Base-by-base conservation (phyloP, 2,888 invertebrate species). In the Hydrotaea cyrtoneurina region DNA sequence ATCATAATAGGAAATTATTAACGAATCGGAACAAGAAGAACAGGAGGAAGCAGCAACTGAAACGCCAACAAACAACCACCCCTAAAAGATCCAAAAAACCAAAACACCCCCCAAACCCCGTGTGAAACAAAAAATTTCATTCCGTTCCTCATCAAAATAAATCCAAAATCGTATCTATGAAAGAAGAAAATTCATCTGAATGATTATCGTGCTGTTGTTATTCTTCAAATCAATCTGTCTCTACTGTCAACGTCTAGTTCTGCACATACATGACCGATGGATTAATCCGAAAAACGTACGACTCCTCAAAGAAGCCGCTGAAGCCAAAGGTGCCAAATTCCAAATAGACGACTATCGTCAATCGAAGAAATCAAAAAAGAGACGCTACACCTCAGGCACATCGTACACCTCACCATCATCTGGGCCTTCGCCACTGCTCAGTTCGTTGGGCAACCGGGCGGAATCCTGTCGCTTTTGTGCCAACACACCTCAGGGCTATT, bases 181-280 rank as follows among this genome's bases (percentile, higher is more conserved):
- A 19, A 39, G 31, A 77, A 77, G 50, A 77, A 77, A 69, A 15
- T 64, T 50, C 83, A 86, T 87, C 87, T 90, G 88, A 90, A 92
- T 92, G 92, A 92, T 92, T 92, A 90, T 92, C 90, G 91, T 92
- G 83, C 86, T 92, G 88, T 87, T 92, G 82, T 86, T 92, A 87
- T 90, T 92, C 86, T 91, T 92, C 80, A 91, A 91, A 91, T 92
- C 92, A 88, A 89, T 92, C 88, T 92, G 92, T 88, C 89, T 91
- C 84, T 92, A 91, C 86, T 91, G 92, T 83, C 92, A 92, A 89
- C 91, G 90, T 69, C 89, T 92, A 82, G 91, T 92, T 80, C 88
- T 92, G 86, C 87, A 88, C 86, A 87, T 92, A 87, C 91, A 92
- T 86, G 91, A 92, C 88, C 89, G 90, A 89, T 92, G 92, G 90